These are phyloP conservation scores for Tanaodytes sp. DNA, from an alignment of 2,888 invertebrate genomes.

Conservation along the genomic window DNA sequence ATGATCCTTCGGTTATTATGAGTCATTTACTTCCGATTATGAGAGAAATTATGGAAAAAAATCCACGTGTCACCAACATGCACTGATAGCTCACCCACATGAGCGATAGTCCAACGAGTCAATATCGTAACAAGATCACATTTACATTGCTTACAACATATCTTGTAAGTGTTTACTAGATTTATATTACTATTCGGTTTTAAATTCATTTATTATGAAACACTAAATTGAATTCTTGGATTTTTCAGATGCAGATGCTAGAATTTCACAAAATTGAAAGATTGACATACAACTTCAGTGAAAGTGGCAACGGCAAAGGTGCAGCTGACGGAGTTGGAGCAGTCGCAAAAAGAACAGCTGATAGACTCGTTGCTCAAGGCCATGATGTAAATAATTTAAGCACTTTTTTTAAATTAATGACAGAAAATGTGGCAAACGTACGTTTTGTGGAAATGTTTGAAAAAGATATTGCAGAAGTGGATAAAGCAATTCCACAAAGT, in stretches of 20 bases:
- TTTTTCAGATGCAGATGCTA: conserved; percentile 5
- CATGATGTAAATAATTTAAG: conserved; percentile 16
- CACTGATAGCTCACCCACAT: no score
- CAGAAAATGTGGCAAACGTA: conserved; percentile 7
- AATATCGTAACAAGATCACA: conserved; percentile 21
- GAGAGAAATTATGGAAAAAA: no score
- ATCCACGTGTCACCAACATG: no score
- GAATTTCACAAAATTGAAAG: conserved; percentile 13
- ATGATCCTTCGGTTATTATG: conserved; percentile 33
- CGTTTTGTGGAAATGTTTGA: not conserved
- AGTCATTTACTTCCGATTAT: no score
- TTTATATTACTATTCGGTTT: not conserved
- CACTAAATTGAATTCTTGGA: not conserved
- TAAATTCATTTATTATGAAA: not conserved
- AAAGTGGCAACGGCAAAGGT: conserved; percentile 31
- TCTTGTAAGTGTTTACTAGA: conserved; percentile 12
- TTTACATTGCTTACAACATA: conserved; percentile 20
- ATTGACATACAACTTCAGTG: conserved; percentile 25
- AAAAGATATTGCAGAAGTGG: no score
- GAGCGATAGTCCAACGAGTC: conserved; percentile 21
- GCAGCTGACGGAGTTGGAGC: conserved; percentile 24
- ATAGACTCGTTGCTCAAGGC: conserved; percentile 25
- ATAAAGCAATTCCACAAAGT: conserved; percentile 12
- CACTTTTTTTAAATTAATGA: not conserved
- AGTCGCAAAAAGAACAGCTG: conserved; percentile 21